Evolutionary conservation across 2,888 invertebrate genomes (phyloP).

Genomic region (Synergus umbraculus): DNA sequence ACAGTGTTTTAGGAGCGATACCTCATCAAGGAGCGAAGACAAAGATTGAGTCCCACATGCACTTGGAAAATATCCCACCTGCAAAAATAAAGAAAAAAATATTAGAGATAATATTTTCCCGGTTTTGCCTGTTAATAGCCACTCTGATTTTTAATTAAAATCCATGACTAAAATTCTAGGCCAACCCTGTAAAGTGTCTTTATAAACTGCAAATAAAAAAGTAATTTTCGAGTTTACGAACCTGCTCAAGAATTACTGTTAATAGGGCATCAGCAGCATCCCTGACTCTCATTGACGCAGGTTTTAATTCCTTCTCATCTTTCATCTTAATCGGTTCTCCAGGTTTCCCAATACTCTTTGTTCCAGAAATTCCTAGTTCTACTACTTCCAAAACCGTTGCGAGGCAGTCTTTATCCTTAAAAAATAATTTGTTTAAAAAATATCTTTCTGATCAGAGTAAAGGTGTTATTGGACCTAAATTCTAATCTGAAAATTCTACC

Average conservation of each 20-base stretch:
- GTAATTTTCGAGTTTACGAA: constrained; percentile 63
- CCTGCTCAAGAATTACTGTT: constrained; percentile 93
- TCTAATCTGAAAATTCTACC: neutral
- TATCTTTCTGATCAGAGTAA: neutral
- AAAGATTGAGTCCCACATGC: constrained; percentile 90
- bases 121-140: too few species aligned
- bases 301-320: constrained; percentile 96
- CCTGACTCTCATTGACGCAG: constrained; percentile 97
- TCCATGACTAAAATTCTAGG: neutral
- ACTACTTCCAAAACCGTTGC: constrained; percentile 97
- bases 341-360: constrained; percentile 91
- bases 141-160: neutral
- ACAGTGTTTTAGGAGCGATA: constrained; percentile 87
- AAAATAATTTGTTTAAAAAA: neutral
- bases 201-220: neutral
- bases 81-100: constrained; percentile 41
- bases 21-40: constrained; percentile 93
- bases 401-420: constrained; percentile 92
- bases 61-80: constrained; percentile 91
- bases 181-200: neutral
- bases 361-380: constrained; percentile 97
- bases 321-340: constrained; percentile 95
- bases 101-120: too few species aligned
- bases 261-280: constrained; percentile 98
- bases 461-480: too few species aligned